Evolutionary conservation across 2,113 vertebrate species (phyloP).

Genomic region (Nycticorax nycticorax): DNA sequence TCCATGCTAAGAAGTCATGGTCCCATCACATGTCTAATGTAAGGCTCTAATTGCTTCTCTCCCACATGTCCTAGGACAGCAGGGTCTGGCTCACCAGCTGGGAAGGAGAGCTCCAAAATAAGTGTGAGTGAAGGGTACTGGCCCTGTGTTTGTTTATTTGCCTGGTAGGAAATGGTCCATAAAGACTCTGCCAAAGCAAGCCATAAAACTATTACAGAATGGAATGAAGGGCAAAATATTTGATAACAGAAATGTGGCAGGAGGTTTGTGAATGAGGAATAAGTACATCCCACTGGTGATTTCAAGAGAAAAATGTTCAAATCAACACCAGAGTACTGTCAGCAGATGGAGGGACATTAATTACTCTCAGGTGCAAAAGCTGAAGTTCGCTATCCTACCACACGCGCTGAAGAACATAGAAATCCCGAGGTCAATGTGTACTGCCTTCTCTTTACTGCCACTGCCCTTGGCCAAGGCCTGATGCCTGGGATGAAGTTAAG

Average conservation of each 20-base stretch:
- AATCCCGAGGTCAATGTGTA: background rate
- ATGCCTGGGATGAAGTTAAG: background rate
- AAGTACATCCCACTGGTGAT: background rate
- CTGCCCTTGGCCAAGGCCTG: background rate
- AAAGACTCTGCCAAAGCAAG: background rate
- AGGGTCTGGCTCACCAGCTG: background rate
- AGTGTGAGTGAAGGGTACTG: background rate
- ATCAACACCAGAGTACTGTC: background rate
- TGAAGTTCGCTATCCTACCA: fast-evolving
- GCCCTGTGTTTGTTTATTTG: background rate
- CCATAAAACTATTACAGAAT: background rate
- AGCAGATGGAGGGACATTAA: background rate
- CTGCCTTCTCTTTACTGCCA: background rate
- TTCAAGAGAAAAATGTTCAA: background rate
- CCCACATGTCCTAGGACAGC: background rate
- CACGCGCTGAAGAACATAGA: background rate
- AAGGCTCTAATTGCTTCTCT: background rate
- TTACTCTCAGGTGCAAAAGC: background rate
- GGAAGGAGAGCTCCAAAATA: background rate
- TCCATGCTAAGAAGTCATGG: background rate
- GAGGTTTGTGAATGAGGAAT: background rate
- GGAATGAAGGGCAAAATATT: background rate
- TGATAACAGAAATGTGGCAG: background rate
- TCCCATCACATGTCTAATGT: background rate
- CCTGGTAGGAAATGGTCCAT: background rate